phyloP scores from a whole-genome alignment of 2,797 vertebrate genomes.

The Chelmon rostratus region DNA sequence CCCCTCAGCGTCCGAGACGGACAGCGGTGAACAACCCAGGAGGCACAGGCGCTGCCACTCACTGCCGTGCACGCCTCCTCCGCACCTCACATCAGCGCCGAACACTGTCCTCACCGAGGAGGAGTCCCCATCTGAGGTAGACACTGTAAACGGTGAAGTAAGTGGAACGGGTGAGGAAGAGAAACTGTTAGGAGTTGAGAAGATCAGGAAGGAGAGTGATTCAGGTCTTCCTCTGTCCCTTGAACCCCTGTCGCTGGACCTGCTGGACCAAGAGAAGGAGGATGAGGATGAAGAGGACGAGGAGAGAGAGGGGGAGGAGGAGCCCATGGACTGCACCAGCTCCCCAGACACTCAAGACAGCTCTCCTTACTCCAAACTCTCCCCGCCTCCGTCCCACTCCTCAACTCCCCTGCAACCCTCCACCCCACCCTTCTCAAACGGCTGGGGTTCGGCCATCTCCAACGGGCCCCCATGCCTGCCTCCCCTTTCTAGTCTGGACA shows the following conservation, averaged over 20 bases:
- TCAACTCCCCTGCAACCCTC: conserved; percentile 63
- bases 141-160: neutral
- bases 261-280: conserved; percentile 52
- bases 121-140: conserved; percentile 10
- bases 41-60: conserved; percentile 90
- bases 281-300: conserved; percentile 44
- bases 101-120: conserved; percentile 48
- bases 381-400: conserved; percentile 43
- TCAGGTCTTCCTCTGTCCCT: conserved; percentile 81
- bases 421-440: conserved; percentile 72
- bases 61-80: conserved; percentile 90
- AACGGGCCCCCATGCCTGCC: conserved; percentile 79
- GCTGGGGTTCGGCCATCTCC: conserved; percentile 83
- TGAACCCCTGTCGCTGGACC: conserved; percentile 70
- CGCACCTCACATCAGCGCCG: conserved; percentile 81
- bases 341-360: conserved; percentile 84
- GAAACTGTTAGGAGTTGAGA: conserved; percentile 33
- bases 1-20: conserved; percentile 71
- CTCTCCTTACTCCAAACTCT: conserved; percentile 58
- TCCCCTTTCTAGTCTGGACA: conserved; percentile 81
- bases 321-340: conserved; percentile 89
- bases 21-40: conserved; percentile 56
- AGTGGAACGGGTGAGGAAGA: conserved; percentile 32
- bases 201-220: conserved; percentile 44
- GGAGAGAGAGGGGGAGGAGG: conserved; percentile 62